Evolutionary conservation across 2,797 vertebrate genomes (phyloP).

Genomic region (Coregonus sp.): DNA sequence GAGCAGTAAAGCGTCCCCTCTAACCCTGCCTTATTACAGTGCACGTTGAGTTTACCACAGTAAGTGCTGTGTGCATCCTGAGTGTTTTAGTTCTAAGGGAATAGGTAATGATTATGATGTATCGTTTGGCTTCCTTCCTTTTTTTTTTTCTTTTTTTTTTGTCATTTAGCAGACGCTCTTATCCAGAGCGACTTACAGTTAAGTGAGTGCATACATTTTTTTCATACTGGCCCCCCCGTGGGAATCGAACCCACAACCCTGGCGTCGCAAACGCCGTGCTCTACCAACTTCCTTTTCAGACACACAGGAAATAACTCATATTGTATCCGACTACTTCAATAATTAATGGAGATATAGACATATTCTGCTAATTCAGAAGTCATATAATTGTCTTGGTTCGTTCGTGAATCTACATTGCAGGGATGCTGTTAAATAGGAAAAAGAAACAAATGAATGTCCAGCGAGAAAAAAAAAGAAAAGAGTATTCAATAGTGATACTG

Average conservation of each 20-base stretch:
- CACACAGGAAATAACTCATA: neutral
- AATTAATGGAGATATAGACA: neutral
- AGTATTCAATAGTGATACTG: no score
- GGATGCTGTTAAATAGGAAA: neutral
- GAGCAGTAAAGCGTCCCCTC: constrained; percentile 18
- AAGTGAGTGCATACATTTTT: no score
- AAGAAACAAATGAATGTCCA: neutral
- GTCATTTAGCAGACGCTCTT: no score
- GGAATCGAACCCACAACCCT: no score
- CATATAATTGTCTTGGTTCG: neutral
- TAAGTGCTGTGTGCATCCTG: neutral
- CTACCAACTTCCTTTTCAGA: neutral
- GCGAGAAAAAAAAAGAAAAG: neutral
- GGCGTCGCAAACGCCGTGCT: no score
- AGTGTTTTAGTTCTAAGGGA: neutral
- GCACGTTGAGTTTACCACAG: neutral
- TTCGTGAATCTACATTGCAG: neutral
- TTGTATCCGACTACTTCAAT: neutral
- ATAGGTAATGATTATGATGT: neutral
- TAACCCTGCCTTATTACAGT: constrained; percentile 1
- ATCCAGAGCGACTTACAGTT: no score
- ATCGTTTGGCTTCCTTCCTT: neutral
- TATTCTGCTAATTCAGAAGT: neutral
- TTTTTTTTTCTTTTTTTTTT: neutral
- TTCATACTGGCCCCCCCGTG: no score